Conservation (phyloP, 2,888 invertebrate species). For the Seira ritae region DNA sequence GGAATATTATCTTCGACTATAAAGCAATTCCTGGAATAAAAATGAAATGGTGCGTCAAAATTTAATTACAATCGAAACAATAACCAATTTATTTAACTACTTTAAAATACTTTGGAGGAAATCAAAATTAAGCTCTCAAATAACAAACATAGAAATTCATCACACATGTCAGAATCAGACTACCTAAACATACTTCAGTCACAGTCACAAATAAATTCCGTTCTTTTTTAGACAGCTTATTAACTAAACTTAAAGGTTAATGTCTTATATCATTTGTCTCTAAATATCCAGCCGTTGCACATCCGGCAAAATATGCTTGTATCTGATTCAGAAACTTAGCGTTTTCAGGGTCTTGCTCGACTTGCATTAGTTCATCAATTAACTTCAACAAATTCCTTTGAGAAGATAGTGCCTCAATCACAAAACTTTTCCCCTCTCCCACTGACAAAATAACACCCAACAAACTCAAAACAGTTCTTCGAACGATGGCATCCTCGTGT, state of each 20-base stretch:
- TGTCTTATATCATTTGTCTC: too few species aligned
- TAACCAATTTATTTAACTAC: too few species aligned
- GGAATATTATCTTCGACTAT: conserved; percentile 51
- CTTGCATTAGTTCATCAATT: conserved; percentile 31
- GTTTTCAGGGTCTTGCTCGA: conserved; percentile 62
- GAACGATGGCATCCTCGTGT: conserved; percentile 66
- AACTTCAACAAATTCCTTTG: conserved; percentile 48
- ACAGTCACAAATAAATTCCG: too few species aligned
- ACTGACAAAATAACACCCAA: conserved; percentile 62
- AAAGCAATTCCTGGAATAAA: conserved; percentile 54
- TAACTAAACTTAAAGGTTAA: background rate
- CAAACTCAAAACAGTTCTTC: conserved; percentile 61
- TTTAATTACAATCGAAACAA: too few species aligned
- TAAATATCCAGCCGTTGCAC: conserved; percentile 19
- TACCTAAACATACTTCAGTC: too few species aligned
- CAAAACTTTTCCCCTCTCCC: conserved; percentile 66
- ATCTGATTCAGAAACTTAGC: conserved; percentile 49
- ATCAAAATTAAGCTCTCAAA: too few species aligned
- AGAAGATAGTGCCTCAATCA: conserved; percentile 65
- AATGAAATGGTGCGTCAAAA: too few species aligned
- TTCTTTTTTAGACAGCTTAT: too few species aligned
- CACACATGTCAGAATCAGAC: too few species aligned
- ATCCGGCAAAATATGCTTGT: conserved; percentile 34
- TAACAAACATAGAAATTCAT: too few species aligned
- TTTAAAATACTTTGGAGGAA: too few species aligned